Conservation (phyloP, 2,113 vertebrate species). For the Tympanuchus pallidicinctus region DNA sequence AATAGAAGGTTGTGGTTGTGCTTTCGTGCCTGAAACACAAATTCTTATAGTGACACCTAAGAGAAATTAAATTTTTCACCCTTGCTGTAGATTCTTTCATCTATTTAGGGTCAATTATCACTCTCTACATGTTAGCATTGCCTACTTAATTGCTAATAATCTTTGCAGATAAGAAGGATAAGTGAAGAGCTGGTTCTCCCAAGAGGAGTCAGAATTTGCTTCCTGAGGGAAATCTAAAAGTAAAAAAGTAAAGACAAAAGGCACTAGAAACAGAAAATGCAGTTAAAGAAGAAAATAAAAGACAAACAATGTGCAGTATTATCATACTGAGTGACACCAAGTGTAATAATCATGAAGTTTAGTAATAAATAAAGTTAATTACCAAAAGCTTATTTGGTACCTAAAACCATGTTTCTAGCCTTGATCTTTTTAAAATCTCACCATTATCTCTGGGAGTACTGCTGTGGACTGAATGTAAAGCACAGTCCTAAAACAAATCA, state of each 20-base stretch:
- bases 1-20: background rate
- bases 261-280: background rate
- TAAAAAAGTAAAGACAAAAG: background rate
- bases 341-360: background rate
- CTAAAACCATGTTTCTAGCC: background rate
- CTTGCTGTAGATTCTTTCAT: background rate
- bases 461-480: background rate
- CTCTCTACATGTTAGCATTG: background rate
- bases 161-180: background rate
- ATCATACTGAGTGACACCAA: background rate
- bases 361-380: background rate
- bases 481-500: background rate
- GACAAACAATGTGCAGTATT: background rate
- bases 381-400: background rate
- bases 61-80: constrained; percentile 12
- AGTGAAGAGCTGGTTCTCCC: constrained; percentile 5
- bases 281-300: background rate
- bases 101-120: constrained; percentile 49
- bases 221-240: background rate
- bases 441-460: background rate
- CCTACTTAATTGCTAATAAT: constrained; percentile 44
- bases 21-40: background rate
- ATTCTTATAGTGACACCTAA: background rate
- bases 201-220: background rate
- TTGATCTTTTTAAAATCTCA: background rate